These are phyloP conservation scores for Lepilemur ruficaudatus DNA, from an alignment of 2,797 vertebrate species.

Conservation along the genomic window DNA sequence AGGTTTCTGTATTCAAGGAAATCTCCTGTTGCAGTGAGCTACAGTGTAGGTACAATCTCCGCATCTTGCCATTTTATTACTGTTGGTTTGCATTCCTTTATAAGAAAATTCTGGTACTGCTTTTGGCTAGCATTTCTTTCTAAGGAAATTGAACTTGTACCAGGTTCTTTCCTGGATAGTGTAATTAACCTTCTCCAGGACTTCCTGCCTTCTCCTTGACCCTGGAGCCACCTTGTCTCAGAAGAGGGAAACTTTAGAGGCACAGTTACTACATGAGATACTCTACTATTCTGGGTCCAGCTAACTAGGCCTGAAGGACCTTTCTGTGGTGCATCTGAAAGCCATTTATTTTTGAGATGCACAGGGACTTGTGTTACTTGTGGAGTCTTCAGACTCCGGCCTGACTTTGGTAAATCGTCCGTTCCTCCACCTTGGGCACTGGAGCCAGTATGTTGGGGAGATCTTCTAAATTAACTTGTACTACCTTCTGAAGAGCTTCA, in stretches of 20 bases:
- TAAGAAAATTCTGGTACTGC: slow-evolving; percentile 65
- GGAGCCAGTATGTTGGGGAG: background rate
- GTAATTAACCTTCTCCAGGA: slow-evolving; percentile 72
- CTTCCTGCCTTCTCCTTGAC: slow-evolving; percentile 75
- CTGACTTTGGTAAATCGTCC: slow-evolving; percentile 37
- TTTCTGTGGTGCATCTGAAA: background rate
- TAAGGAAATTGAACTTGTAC: slow-evolving; percentile 76
- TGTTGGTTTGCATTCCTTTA: slow-evolving; percentile 25
- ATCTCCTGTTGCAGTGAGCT: background rate
- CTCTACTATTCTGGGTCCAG: background rate
- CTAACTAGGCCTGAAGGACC: background rate
- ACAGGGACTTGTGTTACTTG: background rate
- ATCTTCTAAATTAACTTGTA: slow-evolving; percentile 53
- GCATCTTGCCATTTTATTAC: background rate
- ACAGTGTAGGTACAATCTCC: background rate
- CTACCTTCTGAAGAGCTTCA: slow-evolving; percentile 62
- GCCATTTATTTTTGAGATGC: slow-evolving; percentile 19
- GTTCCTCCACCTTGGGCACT: slow-evolving; percentile 6
- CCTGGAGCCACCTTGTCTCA: background rate
- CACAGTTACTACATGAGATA: slow-evolving; percentile 9
- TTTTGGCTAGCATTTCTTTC: slow-evolving; percentile 70
- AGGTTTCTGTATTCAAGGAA: background rate
- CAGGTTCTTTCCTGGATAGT: slow-evolving; percentile 66
- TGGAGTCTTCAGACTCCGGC: background rate
- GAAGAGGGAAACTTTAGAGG: slow-evolving; percentile 47